These are phyloP conservation scores for Nephrotoma flavescens DNA, from an alignment of 2,888 invertebrate genomes.

Conservation along the genomic window DNA sequence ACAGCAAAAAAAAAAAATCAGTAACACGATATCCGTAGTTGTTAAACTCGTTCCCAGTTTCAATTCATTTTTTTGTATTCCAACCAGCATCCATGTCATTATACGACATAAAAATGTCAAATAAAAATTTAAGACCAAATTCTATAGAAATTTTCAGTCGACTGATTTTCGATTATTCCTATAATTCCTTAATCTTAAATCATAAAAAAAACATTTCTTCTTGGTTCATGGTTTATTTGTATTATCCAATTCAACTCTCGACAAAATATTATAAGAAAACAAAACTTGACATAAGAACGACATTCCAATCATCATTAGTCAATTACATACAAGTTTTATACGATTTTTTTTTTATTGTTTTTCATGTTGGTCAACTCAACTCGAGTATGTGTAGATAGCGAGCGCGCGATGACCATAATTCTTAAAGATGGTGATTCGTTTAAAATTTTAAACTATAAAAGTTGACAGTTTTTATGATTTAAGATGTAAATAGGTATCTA, in stretches of 20 bases:
- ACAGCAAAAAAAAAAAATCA: too few relatives aligned
- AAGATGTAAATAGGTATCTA: background rate
- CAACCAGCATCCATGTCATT: background rate
- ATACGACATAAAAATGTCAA: background rate
- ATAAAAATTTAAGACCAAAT: background rate
- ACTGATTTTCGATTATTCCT: background rate
- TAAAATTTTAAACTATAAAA: background rate
- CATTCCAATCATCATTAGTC: background rate
- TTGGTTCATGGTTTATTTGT: background rate
- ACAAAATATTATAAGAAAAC: background rate
- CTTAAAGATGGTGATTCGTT: background rate
- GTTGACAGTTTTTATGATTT: background rate
- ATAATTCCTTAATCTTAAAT: background rate
- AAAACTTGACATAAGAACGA: background rate
- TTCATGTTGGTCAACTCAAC: background rate
- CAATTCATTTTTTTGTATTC: background rate
- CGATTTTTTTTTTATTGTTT: background rate
- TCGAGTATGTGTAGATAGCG: too few relatives aligned
- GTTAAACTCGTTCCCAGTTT: too few relatives aligned
- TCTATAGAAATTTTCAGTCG: background rate
- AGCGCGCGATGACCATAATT: background rate
- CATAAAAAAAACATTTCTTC: background rate
- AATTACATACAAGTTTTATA: background rate
- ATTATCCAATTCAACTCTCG: background rate
- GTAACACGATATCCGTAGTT: too few relatives aligned